Evolutionary conservation across 2,113 vertebrate genomes (phyloP).

Genomic region (Pipra filicauda): DNA sequence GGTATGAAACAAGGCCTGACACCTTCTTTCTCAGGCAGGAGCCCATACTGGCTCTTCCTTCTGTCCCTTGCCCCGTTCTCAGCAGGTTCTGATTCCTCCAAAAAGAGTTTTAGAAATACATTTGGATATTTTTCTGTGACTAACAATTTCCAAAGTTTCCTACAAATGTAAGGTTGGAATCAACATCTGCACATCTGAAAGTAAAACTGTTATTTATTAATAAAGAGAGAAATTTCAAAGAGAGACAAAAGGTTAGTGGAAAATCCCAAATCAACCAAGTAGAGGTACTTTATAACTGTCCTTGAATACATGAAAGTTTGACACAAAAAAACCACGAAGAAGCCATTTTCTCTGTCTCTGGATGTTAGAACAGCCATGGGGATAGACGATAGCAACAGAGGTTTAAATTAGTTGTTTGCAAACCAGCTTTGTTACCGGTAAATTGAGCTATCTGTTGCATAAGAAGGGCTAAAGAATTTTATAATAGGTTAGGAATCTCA

Average conservation of each 20-base stretch:
- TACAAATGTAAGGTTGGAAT: neutral
- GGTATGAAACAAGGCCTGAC: neutral
- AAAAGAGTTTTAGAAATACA: neutral
- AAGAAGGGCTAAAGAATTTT: neutral
- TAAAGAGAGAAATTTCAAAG: neutral
- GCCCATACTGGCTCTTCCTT: neutral
- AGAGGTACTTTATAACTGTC: neutral
- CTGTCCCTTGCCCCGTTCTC: neutral
- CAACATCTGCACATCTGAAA: neutral
- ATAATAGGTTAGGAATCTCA: neutral
- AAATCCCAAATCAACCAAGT: neutral
- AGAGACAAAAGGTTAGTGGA: neutral
- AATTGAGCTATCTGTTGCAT: neutral
- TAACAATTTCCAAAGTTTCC: neutral
- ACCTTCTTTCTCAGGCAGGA: neutral
- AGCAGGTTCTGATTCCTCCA: neutral
- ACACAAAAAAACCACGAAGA: neutral
- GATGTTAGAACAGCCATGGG: neutral
- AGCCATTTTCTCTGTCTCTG: neutral
- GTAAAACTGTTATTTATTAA: neutral
- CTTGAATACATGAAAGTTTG: neutral
- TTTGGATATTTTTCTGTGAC: neutral
- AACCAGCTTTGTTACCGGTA: neutral
- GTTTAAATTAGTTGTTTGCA: neutral
- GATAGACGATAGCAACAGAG: neutral